A percentile compares a stretch with the other conserved stretches of the same genome.
Evolutionary conservation across 2,113 vertebrate species (phyloP).

Genomic region (Apteryx mantelli): DNA sequence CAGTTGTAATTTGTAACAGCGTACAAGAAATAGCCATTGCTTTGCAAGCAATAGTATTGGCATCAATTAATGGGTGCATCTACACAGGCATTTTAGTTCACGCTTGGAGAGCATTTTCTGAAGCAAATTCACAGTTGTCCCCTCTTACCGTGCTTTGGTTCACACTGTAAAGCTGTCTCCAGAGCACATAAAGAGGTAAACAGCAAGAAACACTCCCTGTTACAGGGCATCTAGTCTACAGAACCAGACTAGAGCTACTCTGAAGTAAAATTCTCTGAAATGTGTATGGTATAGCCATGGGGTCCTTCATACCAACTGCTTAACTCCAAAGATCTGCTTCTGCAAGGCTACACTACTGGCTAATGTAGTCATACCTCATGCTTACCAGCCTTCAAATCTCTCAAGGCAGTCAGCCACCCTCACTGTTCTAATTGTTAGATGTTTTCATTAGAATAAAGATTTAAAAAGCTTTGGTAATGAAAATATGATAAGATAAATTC

Average conservation of each 20-base stretch:
- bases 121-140: background rate
- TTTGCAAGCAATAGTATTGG: background rate
- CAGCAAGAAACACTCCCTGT: background rate
- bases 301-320: background rate
- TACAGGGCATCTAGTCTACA: background rate
- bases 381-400: background rate
- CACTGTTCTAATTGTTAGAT: background rate
- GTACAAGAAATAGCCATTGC: background rate
- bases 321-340: background rate
- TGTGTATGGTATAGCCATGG: background rate
- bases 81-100: rapidly evolving
- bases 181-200: background rate
- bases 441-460: background rate
- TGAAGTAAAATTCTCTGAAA: rapidly evolving
- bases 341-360: background rate
- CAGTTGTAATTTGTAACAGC: background rate
- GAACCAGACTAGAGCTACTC: background rate
- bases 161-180: background rate
- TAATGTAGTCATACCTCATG: background rate
- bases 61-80: background rate
- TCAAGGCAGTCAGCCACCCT: background rate
- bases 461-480: background rate
- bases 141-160: background rate
- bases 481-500: background rate
- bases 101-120: background rate